phyloP scores from a whole-genome alignment of 2,797 vertebrate species.

The Microctenopoma steveboyesi region DNA sequence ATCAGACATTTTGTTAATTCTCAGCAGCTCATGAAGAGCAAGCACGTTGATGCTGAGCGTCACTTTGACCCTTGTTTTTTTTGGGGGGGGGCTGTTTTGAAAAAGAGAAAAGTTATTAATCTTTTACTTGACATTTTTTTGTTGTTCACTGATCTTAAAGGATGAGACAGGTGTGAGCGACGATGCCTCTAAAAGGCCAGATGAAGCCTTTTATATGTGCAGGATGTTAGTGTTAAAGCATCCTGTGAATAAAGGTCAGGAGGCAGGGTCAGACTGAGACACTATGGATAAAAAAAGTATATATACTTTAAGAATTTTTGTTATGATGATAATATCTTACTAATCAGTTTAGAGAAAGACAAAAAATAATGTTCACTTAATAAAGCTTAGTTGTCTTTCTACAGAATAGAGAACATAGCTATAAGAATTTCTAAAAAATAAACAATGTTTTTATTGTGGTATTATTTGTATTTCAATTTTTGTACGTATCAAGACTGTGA shows the following conservation, averaged over 20 bases:
- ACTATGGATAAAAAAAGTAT: constrained; percentile 61
- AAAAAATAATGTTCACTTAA: constrained; percentile 70
- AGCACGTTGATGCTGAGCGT: constrained; percentile 9
- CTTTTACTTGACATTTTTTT: constrained; percentile 42
- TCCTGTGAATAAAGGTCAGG: constrained; percentile 65
- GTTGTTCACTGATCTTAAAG: constrained; percentile 20
- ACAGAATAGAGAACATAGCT: constrained; percentile 79
- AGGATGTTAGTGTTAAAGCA: constrained; percentile 47
- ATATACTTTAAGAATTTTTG: constrained; percentile 72
- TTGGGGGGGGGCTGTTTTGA: neutral
- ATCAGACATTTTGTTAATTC: constrained; percentile 14
- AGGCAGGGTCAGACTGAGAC: constrained; percentile 49
- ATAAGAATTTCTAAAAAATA: constrained; percentile 76
- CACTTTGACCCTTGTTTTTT: constrained; percentile 17
- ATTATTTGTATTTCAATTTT: constrained; percentile 82
- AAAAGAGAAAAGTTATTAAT: constrained; percentile 26
- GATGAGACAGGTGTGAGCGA: constrained; percentile 21
- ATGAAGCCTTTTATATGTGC: constrained; percentile 65
- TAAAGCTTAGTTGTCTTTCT: constrained; percentile 81
- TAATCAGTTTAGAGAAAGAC: constrained; percentile 78
- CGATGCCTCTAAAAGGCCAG: constrained; percentile 26
- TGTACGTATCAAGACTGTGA: constrained; percentile 80
- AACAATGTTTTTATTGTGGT: constrained; percentile 82
- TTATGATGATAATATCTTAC: constrained; percentile 71
- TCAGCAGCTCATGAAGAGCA: constrained; percentile 3